A percentile compares a stretch with the other conserved stretches of the same genome.
Conservation (phyloP, 2,888 invertebrate genomes). For the Rhagophthalmus giganteus region DNA sequence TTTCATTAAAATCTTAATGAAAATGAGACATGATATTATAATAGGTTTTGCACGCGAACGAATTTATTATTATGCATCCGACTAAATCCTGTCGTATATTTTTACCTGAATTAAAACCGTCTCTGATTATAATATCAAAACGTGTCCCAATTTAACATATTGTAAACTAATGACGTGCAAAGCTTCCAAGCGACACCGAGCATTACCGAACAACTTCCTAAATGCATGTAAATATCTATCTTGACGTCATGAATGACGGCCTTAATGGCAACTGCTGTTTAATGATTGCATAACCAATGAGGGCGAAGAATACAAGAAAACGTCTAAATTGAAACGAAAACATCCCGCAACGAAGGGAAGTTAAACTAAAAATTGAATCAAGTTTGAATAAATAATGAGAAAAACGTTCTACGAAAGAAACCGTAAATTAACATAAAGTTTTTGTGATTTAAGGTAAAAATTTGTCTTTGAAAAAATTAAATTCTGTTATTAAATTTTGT, state of each 20-base stretch:
- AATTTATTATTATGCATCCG: too few relatives aligned
- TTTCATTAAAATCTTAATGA: too few relatives aligned
- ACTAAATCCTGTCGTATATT: too few relatives aligned
- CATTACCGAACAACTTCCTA: conserved; percentile 4
- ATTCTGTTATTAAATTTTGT: too few relatives aligned
- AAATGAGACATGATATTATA: too few relatives aligned
- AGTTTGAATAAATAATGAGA: conserved; percentile 19
- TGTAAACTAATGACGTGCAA: neutral
- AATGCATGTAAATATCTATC: conserved; percentile 26
- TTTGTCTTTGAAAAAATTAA: too few relatives aligned
- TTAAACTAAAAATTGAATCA: conserved; percentile 18
- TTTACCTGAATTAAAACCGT: too few relatives aligned
- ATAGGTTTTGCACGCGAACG: too few relatives aligned
- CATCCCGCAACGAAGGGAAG: conserved; percentile 10
- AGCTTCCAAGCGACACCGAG: neutral
- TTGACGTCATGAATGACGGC: conserved; percentile 24
- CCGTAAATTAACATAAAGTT: too few relatives aligned
- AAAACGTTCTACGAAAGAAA: conserved; percentile 1
- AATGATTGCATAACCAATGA: conserved; percentile 29
- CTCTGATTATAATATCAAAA: conserved; percentile 1
- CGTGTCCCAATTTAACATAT: neutral
- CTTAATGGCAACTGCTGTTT: conserved; percentile 28
- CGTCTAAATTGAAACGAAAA: conserved; percentile 27
- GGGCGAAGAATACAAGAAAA: conserved; percentile 22
- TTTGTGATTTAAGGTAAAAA: too few relatives aligned